Base-by-base conservation (phyloP, 2,113 vertebrate species). In the Chelonoidis abingdonii region DNA sequence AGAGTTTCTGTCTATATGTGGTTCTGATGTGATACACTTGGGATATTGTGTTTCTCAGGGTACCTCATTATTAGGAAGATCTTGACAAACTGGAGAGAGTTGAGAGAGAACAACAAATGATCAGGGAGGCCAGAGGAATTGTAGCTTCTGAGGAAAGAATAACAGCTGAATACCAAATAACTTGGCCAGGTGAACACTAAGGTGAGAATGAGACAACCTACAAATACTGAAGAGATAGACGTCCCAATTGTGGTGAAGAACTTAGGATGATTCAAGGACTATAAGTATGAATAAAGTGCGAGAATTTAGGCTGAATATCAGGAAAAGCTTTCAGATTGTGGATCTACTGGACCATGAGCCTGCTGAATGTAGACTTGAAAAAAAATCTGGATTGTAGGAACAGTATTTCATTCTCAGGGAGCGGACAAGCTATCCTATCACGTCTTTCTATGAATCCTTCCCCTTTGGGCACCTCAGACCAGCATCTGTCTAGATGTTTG, bases 111-210 rank as follows among this genome's bases (percentile, higher is more conserved):
- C 24, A 24, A 76, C 2, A 2, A 69, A 14, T 53, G 52, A 80
- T 83, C 44, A 79, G 87, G 87, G 82, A 44, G 76, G 22, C 38
- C 16, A 0, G 44, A 19, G 31, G 69, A 89, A 65, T 72, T 84
- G 53, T 62, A 80, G 79, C 83, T 96, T 92, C 24, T 76, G 72
- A 76, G 72, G 24, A 44, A 41, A 7, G 41, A 25, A 76, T 12
- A 76, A 76, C 41, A 59, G 16, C 65, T n/a, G 65, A n/a, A 0
- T 1, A 25, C 62, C 62, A 57, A 86, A 86, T 50, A 49, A 11
- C n/a, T 86, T 93, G 80, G 90, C 57, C 89, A 86, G 87, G 41
- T 80, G 72, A 84, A 47, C 88, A 83, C 83, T 85, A 85, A 91
- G 82, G 82, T 95, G 79, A 86, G 89, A 95, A 79, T 12, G 72